phyloP scores from a whole-genome alignment of 1,140 invertebrate species.

The Brachionus plicatilis region DNA sequence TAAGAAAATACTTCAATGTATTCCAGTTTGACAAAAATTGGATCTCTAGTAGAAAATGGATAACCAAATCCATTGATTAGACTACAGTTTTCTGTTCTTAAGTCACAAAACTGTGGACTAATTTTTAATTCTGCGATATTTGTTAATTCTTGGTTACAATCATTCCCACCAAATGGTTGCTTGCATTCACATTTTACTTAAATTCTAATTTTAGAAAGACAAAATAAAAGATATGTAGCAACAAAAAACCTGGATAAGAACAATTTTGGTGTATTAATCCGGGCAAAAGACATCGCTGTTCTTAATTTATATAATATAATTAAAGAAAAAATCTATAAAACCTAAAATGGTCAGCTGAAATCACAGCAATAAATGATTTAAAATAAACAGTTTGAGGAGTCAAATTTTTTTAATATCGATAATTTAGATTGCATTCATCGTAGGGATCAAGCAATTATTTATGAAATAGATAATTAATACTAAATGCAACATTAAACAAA shows the following conservation, averaged over 20 bases:
- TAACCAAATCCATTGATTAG: neutral
- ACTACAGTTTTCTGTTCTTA: constrained; percentile 15
- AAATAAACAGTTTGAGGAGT: no score
- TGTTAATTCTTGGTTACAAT: constrained; percentile 24
- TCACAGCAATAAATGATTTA: no score
- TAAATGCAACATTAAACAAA: no score
- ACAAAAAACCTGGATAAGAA: neutral
- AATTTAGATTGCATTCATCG: no score
- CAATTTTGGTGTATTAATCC: neutral
- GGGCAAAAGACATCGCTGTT: neutral
- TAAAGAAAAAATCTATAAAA: no score
- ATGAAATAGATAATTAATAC: no score
- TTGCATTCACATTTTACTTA: constrained; percentile 21
- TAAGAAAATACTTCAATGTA: constrained; percentile 18
- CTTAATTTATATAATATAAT: neutral
- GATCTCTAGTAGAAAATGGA: constrained; percentile 14
- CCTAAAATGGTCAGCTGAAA: no score
- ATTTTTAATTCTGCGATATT: constrained; percentile 10
- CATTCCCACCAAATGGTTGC: neutral
- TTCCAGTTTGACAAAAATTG: neutral
- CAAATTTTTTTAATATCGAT: no score
- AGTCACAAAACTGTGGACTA: neutral
- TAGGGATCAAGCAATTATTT: no score
- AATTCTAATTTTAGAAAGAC: neutral
- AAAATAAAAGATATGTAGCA: neutral